Conservation (phyloP, 2,113 vertebrate species). For the Strix uralensis region DNA sequence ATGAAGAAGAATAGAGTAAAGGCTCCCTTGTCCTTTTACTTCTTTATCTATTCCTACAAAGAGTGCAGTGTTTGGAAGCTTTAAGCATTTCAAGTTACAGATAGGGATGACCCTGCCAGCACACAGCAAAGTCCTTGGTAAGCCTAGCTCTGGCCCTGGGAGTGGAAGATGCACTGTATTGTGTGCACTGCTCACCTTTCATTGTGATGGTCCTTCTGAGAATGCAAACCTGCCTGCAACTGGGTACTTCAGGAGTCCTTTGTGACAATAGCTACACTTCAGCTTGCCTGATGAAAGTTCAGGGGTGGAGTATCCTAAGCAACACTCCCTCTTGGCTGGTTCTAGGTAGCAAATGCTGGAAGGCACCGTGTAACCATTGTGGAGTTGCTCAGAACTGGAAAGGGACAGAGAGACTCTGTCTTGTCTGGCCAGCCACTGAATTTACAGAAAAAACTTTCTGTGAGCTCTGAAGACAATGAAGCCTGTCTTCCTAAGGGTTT, state of each 20-base stretch:
- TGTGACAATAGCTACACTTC: not conserved
- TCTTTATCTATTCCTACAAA: not conserved
- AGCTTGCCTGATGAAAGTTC: not conserved
- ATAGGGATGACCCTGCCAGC: not conserved
- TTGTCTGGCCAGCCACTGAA: not conserved
- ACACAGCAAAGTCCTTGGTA: not conserved
- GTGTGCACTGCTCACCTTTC: not conserved
- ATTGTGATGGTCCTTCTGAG: not conserved
- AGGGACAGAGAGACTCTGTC: not conserved
- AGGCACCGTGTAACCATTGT: accelerated
- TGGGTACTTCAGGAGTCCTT: not conserved
- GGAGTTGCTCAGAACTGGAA: not conserved
- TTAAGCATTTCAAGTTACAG: not conserved
- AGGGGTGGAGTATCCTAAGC: not conserved
- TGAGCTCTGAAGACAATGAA: not conserved
- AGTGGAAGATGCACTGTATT: not conserved
- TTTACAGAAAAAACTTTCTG: not conserved
- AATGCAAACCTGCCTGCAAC: not conserved
- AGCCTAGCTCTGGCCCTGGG: not conserved
- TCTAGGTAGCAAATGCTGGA: not conserved
- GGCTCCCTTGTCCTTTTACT: not conserved
- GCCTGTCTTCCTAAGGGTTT: not conserved
- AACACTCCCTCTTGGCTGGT: not conserved
- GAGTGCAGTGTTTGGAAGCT: not conserved
- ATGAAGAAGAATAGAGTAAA: not conserved